Percentiles rank a stretch among this genome's conserved stretches.
These are phyloP conservation scores for Vulpes vulpes DNA, from an alignment of 2,113 vertebrate species.

Conservation along the genomic window DNA sequence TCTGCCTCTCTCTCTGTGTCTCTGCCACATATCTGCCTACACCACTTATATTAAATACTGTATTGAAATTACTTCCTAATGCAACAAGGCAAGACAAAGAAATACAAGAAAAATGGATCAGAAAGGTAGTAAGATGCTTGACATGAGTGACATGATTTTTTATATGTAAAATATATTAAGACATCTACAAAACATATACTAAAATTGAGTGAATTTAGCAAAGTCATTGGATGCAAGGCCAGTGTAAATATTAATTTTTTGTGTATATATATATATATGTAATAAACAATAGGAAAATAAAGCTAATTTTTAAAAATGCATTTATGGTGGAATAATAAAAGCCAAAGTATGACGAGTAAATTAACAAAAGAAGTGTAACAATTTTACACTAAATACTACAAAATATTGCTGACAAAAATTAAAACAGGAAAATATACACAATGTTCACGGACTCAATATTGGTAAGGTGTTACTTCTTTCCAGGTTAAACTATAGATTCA, in stretches of 20 bases:
- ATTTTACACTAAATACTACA: not conserved
- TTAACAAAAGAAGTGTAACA: not conserved
- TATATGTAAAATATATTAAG: not conserved
- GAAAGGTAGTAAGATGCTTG: not conserved
- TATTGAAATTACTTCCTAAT: not conserved
- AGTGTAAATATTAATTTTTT: not conserved
- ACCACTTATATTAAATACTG: not conserved
- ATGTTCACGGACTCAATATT: not conserved
- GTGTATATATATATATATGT: not conserved
- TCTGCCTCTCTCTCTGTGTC: too few species aligned
- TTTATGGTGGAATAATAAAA: not conserved
- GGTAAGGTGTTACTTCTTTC: not conserved
- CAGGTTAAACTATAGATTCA: not conserved
- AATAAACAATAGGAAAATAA: not conserved
- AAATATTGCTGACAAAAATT: slow-evolving; percentile 32
- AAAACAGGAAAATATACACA: not conserved
- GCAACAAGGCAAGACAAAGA: not conserved
- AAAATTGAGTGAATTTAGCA: not conserved
- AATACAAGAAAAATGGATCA: not conserved
- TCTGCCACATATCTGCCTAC: too few species aligned
- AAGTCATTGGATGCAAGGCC: not conserved
- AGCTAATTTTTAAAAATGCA: not conserved
- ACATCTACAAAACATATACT: not conserved
- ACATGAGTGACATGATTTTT: not conserved
- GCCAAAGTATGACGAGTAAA: not conserved